These are phyloP conservation scores for Nephotettix cincticeps DNA, from an alignment of 1,140 invertebrate genomes.

Conservation along the genomic window DNA sequence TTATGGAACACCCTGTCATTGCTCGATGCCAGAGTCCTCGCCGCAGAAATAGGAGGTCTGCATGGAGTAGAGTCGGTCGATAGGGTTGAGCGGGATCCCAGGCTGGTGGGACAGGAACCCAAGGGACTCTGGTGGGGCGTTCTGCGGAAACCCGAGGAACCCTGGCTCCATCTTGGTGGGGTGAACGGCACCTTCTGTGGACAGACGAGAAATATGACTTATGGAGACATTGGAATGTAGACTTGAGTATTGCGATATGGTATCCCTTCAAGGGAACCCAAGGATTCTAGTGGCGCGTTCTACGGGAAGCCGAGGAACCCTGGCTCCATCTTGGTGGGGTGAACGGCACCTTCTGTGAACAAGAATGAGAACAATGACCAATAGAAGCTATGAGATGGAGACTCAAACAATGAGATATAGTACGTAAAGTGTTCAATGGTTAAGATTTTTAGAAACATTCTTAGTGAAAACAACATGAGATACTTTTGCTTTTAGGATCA, in stretches of 20 bases:
- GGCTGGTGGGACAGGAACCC: neutral
- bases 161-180: neutral
- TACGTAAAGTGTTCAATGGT: no score
- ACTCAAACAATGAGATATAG: no score
- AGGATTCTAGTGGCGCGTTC: neutral
- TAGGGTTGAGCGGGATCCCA: slow-evolving; percentile 50
- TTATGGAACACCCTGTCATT: slow-evolving; percentile 17
- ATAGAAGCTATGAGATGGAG: no score
- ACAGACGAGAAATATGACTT: no score
- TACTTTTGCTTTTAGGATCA: no score
- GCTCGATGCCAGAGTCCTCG: slow-evolving; percentile 47
- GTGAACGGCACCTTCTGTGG: neutral
- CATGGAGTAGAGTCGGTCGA: slow-evolving; percentile 63
- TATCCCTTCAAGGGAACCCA: neutral
- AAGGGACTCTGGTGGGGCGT: neutral
- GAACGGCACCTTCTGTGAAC: neutral
- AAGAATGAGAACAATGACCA: no score
- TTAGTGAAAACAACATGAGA: no score
- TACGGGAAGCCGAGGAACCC: slow-evolving; percentile 21
- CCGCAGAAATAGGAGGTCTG: slow-evolving; percentile 63
- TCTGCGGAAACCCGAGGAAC: slow-evolving; percentile 19
- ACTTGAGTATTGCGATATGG: no score
- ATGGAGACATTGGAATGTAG: no score
- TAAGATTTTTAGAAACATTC: no score
- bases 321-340: neutral